A percentile compares a stretch with the other conserved stretches of the same genome.
Evolutionary conservation across 2,797 vertebrate genomes (phyloP).

Genomic region (Liasis olivaceus): DNA sequence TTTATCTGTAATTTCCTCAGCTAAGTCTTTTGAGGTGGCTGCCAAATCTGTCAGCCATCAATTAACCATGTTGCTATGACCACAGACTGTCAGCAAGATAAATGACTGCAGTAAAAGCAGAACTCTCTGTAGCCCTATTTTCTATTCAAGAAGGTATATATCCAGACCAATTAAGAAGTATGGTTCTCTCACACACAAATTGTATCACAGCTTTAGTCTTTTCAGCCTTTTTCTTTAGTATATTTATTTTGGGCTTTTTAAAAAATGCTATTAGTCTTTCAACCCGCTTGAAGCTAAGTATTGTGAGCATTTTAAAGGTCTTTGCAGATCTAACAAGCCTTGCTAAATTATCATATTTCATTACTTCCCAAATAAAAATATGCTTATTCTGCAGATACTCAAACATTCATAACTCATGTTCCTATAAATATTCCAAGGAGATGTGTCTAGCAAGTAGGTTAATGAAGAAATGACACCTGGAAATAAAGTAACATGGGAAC

Average conservation of each 20-base stretch:
- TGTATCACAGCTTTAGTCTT: not conserved
- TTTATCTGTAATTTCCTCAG: conserved; percentile 12
- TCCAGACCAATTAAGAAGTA: conserved; percentile 1
- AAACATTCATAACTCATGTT: not conserved
- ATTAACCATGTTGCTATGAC: conserved; percentile 29
- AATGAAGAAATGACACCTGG: not conserved
- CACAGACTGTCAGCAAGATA: conserved; percentile 22
- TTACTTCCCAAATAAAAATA: not conserved
- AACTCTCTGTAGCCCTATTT: conserved; percentile 9
- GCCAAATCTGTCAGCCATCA: conserved; percentile 30
- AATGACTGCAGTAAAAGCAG: conserved; percentile 33
- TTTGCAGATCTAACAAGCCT: not conserved
- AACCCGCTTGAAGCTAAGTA: not conserved
- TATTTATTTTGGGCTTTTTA: not conserved
- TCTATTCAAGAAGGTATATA: conserved; percentile 17
- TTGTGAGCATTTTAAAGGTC: not conserved
- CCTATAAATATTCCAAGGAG: not conserved
- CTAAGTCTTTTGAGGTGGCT: conserved; percentile 17
- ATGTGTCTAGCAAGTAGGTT: not conserved
- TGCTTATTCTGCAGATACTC: not conserved
- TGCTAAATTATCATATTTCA: not conserved
- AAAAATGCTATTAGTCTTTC: not conserved
- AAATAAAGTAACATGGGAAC: not conserved
- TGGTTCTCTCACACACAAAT: not conserved
- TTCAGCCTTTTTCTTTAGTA: not conserved